These are phyloP conservation scores for Centropus unirufus DNA, from an alignment of 2,113 vertebrate species.

Conservation along the genomic window DNA sequence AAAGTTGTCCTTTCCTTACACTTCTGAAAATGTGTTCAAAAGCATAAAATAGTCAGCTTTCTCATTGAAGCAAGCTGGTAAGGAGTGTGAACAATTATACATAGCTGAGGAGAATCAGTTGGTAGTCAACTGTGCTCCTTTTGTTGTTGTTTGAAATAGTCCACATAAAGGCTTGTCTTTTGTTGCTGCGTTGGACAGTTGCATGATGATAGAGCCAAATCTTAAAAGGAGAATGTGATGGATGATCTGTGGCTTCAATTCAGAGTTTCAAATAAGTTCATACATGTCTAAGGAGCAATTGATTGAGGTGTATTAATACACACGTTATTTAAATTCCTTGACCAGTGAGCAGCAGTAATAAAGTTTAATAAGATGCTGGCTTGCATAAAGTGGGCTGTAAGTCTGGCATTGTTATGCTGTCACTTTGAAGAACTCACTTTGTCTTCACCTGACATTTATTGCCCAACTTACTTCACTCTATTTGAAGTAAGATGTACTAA, in stretches of 20 bases:
- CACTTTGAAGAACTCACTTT: slow-evolving; percentile 35
- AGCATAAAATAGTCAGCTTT: slow-evolving; percentile 12
- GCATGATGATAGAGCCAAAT: background rate
- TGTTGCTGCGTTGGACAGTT: background rate
- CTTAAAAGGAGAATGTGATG: background rate
- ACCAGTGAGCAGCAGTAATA: slow-evolving; percentile 48
- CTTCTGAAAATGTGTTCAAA: slow-evolving; percentile 13
- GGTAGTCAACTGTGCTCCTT: slow-evolving; percentile 22
- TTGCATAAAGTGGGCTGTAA: slow-evolving; percentile 19
- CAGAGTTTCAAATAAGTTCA: background rate
- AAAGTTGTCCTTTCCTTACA: slow-evolving; percentile 8
- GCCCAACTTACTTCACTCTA: background rate
- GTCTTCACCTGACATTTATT: slow-evolving; percentile 57
- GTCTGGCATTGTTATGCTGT: slow-evolving; percentile 36
- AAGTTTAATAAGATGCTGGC: slow-evolving; percentile 36
- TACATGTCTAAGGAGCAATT: background rate
- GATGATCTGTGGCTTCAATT: background rate
- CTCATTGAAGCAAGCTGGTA: background rate
- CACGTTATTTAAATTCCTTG: slow-evolving; percentile 29
- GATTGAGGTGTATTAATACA: slow-evolving; percentile 33
- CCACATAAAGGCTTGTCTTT: background rate
- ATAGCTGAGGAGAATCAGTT: background rate
- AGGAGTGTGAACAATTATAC: background rate
- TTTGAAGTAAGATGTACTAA: slow-evolving; percentile 41
- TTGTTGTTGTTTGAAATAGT: background rate